phyloP scores from a whole-genome alignment of 2,888 invertebrate genomes.

The Rotaria sp. region DNA sequence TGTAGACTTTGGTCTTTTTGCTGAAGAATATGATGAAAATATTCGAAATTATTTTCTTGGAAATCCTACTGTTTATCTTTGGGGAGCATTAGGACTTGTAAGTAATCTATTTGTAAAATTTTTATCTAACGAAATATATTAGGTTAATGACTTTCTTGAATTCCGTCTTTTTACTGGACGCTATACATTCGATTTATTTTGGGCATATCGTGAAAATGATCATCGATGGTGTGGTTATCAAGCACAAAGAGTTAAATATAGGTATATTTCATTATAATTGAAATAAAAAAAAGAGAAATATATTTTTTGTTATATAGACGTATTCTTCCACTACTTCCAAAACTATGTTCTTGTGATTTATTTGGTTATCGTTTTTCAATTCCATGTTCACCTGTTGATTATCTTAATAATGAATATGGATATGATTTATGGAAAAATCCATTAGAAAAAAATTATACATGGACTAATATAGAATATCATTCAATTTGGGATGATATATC shows the following conservation, averaged over 20 bases:
- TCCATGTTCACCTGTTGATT: slow-evolving; percentile 26
- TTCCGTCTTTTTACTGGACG: slow-evolving; percentile 33
- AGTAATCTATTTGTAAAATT: not conserved
- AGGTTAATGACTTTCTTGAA: slow-evolving; percentile 35
- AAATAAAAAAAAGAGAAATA: too few species aligned
- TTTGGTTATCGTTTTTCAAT: slow-evolving; percentile 28
- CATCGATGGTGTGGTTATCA: slow-evolving; percentile 39
- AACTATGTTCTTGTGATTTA: slow-evolving; percentile 33
- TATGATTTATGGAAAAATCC: slow-evolving; percentile 5
- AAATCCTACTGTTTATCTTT: slow-evolving; percentile 30
- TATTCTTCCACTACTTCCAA: not conserved
- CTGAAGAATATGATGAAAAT: slow-evolving; percentile 34
- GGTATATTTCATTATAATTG: not conserved
- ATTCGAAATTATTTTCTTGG: slow-evolving; percentile 37
- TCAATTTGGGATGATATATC: slow-evolving; percentile 10
- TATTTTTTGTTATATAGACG: not conserved
- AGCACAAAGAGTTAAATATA: slow-evolving; percentile 32
- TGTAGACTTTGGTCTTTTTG: slow-evolving; percentile 35
- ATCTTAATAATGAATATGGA: slow-evolving; percentile 35
- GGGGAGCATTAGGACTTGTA: slow-evolving; percentile 37
- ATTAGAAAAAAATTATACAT: slow-evolving; percentile 28
- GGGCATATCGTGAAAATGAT: slow-evolving; percentile 31
- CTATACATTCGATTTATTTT: slow-evolving; percentile 37
- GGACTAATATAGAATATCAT: slow-evolving; percentile 25
- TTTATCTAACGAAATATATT: not conserved